A percentile compares a stretch with the other conserved stretches of the same genome.
Evolutionary conservation across 2,113 vertebrate genomes (phyloP).

Genomic region (Bos javanicus): DNA sequence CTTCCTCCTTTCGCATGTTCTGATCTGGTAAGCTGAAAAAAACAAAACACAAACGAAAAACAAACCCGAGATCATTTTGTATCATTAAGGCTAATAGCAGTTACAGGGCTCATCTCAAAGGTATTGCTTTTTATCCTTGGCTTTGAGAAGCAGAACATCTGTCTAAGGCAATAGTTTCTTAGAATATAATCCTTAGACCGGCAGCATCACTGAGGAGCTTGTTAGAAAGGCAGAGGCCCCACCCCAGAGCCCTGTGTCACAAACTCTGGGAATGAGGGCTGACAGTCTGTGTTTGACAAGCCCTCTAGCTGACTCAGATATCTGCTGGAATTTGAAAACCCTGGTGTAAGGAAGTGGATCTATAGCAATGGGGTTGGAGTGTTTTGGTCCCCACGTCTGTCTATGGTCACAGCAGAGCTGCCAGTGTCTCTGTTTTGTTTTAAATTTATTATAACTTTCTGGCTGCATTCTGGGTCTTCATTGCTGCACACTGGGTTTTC

Average conservation of each 20-base stretch:
- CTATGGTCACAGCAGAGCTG: background rate
- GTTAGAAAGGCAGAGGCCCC: background rate
- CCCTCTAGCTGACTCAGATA: no score
- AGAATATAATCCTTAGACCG: background rate
- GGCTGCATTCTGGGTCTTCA: background rate
- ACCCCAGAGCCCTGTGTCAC: background rate
- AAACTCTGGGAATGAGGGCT: background rate
- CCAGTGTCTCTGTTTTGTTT: background rate
- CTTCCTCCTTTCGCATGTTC: background rate
- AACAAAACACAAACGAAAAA: background rate
- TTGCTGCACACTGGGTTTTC: background rate
- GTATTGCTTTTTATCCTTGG: background rate
- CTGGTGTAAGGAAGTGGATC: background rate
- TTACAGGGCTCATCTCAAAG: background rate
- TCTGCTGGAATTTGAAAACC: background rate
- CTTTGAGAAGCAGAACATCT: background rate
- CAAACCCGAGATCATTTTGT: background rate
- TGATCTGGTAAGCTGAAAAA: background rate
- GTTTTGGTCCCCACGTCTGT: background rate
- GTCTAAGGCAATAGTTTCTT: background rate
- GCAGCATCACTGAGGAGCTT: background rate
- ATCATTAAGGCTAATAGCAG: background rate
- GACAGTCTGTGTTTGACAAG: background rate
- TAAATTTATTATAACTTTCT: background rate
- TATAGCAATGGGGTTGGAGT: accelerated